Base-by-base conservation (phyloP, 92 coral and sea anemone genomes). In the Chrysogorgia sp. region DNA sequence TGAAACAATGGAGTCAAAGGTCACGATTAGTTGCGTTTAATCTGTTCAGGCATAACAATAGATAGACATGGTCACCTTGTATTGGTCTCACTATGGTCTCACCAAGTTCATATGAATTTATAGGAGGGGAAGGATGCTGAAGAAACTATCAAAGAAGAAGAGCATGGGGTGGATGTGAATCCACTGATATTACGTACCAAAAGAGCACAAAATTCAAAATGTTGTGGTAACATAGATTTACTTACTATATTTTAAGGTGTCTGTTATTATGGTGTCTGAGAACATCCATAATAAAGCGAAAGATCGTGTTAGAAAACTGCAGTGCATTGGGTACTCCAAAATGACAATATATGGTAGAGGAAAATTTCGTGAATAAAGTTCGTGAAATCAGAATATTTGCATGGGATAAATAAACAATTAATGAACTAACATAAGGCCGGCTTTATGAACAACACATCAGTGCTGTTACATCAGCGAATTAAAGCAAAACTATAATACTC, bases 211-310 rank as follows among this genome's bases (percentile, higher is more conserved):
- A 69, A 26, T 9, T 1, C 76, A 30, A 49, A 21, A 1, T 69
- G 76, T 49, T 69, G 76, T 17, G 76, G 53, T 47, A 47, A 47
- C 17, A 47, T 47, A 2, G 43, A 37, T 37, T 6, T n/a, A 2
- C 15, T 47, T 47, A 6, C 17, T 47, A n/a, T n/a, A n/a, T 47
- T 47, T 7, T n/a, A 47, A 15, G 15, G 43, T 47, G 53, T n/a
- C n/a, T n/a, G n/a, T n/a, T n/a, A n/a, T 47, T 47, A 15, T 47
- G 53, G 2, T 47, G 15, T 47, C 15, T 47, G 53, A 47, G 53
- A 6, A 47, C 53, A 47, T 2, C 15, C 15, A 15, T n/a, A 47
- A 7, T 47, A n/a, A 47, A 12, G 53, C 14, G 10, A 35, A 34
- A 67, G 52, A 41, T 47, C 2, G 53, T n/a, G n/a, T 47, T 47